phyloP scores from a whole-genome alignment of 1,140 invertebrate species.

The Physella acuta region DNA sequence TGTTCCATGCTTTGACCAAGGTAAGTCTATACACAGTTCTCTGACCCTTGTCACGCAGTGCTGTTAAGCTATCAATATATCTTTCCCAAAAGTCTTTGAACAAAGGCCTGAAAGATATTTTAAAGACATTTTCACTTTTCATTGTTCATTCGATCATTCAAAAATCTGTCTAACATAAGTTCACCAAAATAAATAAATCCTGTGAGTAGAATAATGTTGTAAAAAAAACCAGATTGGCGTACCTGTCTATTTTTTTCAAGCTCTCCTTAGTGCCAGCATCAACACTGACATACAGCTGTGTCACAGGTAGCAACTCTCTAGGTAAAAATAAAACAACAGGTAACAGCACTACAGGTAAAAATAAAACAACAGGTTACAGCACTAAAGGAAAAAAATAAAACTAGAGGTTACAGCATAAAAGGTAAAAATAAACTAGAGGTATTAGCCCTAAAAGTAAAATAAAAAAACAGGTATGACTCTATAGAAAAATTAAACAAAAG shows the following conservation, averaged over 20 bases:
- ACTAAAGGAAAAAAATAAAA: too few species aligned
- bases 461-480: too few species aligned
- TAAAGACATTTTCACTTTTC: too few species aligned
- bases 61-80: slow-evolving; percentile 66
- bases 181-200: background rate
- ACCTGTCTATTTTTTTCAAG: slow-evolving; percentile 67
- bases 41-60: slow-evolving; percentile 66
- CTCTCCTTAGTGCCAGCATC: slow-evolving; percentile 70
- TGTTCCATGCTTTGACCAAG: slow-evolving; percentile 69
- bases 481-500: too few species aligned
- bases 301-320: slow-evolving; percentile 65
- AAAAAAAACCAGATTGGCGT: too few species aligned
- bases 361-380: too few species aligned
- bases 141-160: background rate
- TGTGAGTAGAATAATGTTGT: too few species aligned
- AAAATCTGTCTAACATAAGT: background rate
- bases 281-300: slow-evolving; percentile 70
- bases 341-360: too few species aligned
- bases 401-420: too few species aligned
- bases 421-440: too few species aligned
- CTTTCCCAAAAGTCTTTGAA: slow-evolving; percentile 70
- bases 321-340: too few species aligned
- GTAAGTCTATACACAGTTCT: slow-evolving; percentile 70
- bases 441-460: too few species aligned
- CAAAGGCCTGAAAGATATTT: slow-evolving; percentile 62